Evolutionary conservation across 1,140 invertebrate genomes (phyloP), one percentile per base, ranked within the genome.

Genomic region (Panagrolaimus sp.): DNA sequence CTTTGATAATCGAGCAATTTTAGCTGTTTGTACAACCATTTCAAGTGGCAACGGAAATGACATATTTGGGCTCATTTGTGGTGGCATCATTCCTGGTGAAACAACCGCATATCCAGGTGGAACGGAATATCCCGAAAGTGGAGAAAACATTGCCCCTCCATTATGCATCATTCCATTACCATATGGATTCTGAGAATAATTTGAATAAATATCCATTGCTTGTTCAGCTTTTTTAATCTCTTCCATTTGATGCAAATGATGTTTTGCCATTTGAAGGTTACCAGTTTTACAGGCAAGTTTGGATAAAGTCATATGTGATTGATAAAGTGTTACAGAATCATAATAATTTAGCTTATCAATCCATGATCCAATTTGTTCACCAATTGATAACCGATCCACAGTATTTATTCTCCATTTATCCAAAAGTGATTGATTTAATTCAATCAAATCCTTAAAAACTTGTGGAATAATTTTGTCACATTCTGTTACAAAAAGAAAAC

Each of bases 331-430:
- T 14, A 12, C 21, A 2, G 52, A 28, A 14, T 2, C 14, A 38
- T 38, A 38, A 38, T 38, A 38, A 8, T 28, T 28, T 0, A 58
- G 17, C 5, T 58, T 58, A 21, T 21, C 28, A 21, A 28, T 58
- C 52, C 52, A 58, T 14, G 52, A 58, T n/a, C 52, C 21, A 21
- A 58, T 10, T 28, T 58, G 52, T 28, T 58, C 15, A 12, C 52
- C 52, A 26, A 58, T 58, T 2, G n/a, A 12, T 12, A 58, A 12
- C 4, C 52, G 21, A 14, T 58, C 52, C 1, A 7, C 28, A 21
- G 52, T 58, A 14, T 58, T 21, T 26, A 58, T n/a, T 12, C 52
- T 12, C 52, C 52, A 58, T 12, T 58, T 28, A 14, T 58, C 21
- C 17, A 58, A 58, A 58, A 58, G 28, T 12, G 10, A 26, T 38